Base-by-base conservation (phyloP, 2,113 vertebrate genomes). In the Limanda limanda region DNA sequence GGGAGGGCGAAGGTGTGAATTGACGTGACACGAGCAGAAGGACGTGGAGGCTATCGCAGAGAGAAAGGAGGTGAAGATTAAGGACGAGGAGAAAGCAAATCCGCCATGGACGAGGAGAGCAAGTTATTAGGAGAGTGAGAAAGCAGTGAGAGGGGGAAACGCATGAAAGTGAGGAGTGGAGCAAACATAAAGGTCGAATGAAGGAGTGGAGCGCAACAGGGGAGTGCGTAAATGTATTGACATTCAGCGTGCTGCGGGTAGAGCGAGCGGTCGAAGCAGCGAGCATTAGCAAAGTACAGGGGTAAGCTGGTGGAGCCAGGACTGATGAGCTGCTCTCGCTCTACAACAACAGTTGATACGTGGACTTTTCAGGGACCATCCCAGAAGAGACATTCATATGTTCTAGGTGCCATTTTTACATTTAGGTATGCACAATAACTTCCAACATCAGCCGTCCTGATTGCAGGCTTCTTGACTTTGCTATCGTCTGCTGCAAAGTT, bases 171-270 rank as follows among this genome's bases (percentile, higher is more conserved):
- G 2, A 13, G 48, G 21, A 62, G 18, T 25, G n/a, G 48, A 45
- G n/a, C 45, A 52, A 69, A 66, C 21, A 78, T 42, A 75, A 84
- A 87, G 81, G 79, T 85, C 68, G 81, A 72, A 77, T 24, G 52
- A 70, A 52, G 24, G 63, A 73, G 61, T n/a, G 68, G 56, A 24
- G 57, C 9, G 45, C 78, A 74, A 51, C 56, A 42, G 73, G 59
- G 27, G 66, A 54, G 58, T 12, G 31, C 31, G 40, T 0, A 54
- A 68, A 64, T 7, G 17, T 68, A 74, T 63, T 77, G 87, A 79
- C 75, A 81, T 83, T 81, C 68, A 69, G 52, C 12, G 0, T 21
- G 74, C 66, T 0, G 13, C 20, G 2, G 55, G 27, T 42, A 63
- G 58, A 75, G 62, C 21, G 20, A 67, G 79, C 75, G 40, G 61